Conservation (phyloP, 2,888 invertebrate species). For the Xiphydria camelus region DNA sequence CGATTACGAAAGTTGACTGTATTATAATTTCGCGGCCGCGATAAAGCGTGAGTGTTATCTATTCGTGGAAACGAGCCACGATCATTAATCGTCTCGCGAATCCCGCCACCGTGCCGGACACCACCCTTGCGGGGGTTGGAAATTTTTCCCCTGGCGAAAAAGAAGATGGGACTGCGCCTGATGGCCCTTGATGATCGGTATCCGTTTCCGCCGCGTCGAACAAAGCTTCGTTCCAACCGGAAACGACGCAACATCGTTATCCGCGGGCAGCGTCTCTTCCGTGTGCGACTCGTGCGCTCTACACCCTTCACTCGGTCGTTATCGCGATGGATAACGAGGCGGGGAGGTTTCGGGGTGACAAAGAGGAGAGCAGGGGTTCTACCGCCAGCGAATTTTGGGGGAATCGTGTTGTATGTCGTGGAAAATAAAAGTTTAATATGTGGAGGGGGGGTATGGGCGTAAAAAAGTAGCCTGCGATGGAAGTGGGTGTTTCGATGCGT, state of each 20-base stretch:
- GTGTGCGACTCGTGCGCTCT: too few species aligned
- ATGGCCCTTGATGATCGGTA: constrained; percentile 54
- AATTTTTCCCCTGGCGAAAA: constrained; percentile 5
- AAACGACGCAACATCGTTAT: constrained; percentile 52
- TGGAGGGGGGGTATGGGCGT: too few species aligned
- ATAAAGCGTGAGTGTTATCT: too few species aligned
- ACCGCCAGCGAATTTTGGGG: too few species aligned
- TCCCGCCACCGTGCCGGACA: not conserved
- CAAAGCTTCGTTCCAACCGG: constrained; percentile 49
- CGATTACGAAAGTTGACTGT: too few species aligned
- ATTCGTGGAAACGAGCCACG: not conserved
- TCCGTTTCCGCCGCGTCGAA: constrained; percentile 52
- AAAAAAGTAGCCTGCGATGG: too few species aligned
- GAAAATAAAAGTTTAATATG: too few species aligned
- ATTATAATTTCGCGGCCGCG: too few species aligned
- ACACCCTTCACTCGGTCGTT: too few species aligned
- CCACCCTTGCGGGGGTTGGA: not conserved
- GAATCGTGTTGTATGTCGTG: too few species aligned
- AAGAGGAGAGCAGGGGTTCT: constrained; percentile 32
- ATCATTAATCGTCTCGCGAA: not conserved
- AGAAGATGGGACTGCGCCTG: constrained; percentile 26
- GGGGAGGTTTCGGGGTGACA: constrained; percentile 23
- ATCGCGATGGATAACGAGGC: too few species aligned
- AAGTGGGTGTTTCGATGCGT: too few species aligned
- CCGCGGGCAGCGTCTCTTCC: constrained; percentile 1